Conservation (phyloP, 1,140 invertebrate genomes). For the Leptinotarsa defecta region DNA sequence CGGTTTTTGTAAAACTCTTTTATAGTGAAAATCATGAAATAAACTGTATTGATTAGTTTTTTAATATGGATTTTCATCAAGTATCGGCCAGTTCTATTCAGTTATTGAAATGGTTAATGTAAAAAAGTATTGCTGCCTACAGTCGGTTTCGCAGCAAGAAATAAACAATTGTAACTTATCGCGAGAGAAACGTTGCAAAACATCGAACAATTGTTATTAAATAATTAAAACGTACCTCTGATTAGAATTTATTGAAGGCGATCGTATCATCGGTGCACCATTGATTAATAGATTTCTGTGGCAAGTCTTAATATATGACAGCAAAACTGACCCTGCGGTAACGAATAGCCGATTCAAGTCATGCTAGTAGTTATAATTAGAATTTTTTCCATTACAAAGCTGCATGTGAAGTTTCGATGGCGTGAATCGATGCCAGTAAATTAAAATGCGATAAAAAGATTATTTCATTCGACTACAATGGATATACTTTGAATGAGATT, state of each 20-base stretch:
- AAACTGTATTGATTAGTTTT: no score
- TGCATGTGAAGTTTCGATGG: constrained; percentile 2
- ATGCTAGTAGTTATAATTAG: constrained; percentile 6
- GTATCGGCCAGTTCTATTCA: no score
- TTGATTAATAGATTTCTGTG: constrained; percentile 6
- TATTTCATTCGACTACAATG: constrained; percentile 3
- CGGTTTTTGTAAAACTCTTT: no score
- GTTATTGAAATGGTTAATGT: no score
- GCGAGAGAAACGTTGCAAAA: background rate
- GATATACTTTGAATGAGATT: background rate
- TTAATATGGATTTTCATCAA: no score
- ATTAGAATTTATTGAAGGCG: background rate
- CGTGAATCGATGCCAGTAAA: constrained; percentile 5
- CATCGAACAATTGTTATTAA: background rate
- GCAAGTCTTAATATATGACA: constrained; percentile 3
- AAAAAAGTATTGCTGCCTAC: no score
- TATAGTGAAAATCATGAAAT: no score
- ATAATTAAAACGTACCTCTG: constrained; percentile 1
- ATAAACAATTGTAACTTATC: constrained; percentile 6
- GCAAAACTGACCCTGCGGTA: background rate
- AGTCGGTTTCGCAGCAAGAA: background rate
- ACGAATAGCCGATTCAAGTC: background rate
- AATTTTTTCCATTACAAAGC: constrained; percentile 1
- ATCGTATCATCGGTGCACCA: background rate
- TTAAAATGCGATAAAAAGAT: constrained; percentile 4